Conservation (phyloP, 2,888 invertebrate species). For the Disparrhopalites patrizii region DNA sequence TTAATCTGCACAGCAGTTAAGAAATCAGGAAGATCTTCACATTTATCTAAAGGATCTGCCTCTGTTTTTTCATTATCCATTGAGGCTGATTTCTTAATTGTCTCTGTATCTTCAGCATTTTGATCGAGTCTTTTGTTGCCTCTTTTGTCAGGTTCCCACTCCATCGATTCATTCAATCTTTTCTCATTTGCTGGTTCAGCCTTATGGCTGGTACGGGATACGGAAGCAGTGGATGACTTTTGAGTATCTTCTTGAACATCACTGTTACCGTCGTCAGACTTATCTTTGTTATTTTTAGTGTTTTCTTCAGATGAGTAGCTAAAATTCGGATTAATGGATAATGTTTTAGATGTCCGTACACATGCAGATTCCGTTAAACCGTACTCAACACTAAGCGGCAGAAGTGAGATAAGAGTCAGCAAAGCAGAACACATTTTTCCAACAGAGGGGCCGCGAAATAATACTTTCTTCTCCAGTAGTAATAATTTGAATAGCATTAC, state of each 20-base stretch:
- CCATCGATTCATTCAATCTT: too few relatives aligned
- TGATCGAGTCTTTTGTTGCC: too few relatives aligned
- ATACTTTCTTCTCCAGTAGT: constrained; percentile 78
- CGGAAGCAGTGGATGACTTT: too few relatives aligned
- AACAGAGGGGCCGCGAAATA: constrained; percentile 91
- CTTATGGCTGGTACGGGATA: too few relatives aligned
- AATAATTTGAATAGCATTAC: constrained; percentile 87
- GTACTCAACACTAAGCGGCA: constrained; percentile 82
- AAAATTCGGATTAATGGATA: constrained; percentile 69
- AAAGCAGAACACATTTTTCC: constrained; percentile 81
- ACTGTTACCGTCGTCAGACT: neutral
- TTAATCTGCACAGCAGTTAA: constrained; percentile 60
- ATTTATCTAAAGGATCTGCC: constrained; percentile 18
- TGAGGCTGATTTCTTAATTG: constrained; percentile 19
- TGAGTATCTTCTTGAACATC: too few relatives aligned
- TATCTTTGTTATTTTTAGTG: too few relatives aligned
- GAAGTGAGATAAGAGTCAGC: constrained; percentile 80
- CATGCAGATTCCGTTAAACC: constrained; percentile 80
- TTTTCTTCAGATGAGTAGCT: constrained; percentile 49
- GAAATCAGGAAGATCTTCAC: constrained; percentile 44
- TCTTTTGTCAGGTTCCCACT: too few relatives aligned
- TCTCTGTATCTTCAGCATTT: too few relatives aligned
- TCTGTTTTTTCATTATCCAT: too few relatives aligned
- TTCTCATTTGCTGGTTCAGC: too few relatives aligned
- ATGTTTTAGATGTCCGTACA: constrained; percentile 65